Percentiles rank a stretch among this genome's conserved stretches.
These are phyloP conservation scores for Omphaloscelis lunosa DNA, from an alignment of 2,888 invertebrate genomes.

Conservation along the genomic window DNA sequence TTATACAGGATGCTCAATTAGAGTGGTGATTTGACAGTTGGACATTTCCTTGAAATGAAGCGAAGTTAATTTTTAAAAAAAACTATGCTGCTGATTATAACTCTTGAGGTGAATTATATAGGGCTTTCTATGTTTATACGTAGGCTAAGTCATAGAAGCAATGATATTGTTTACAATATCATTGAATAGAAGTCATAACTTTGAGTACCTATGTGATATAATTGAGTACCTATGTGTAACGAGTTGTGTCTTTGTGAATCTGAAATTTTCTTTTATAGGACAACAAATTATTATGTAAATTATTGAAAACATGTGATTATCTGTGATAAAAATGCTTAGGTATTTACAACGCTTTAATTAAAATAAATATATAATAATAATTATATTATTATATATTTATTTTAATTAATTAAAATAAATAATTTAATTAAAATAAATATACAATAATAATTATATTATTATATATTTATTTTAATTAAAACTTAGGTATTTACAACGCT, in stretches of 20 bases:
- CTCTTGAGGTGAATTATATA: constrained; percentile 19
- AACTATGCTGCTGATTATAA: constrained; percentile 6
- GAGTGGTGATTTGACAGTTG: constrained; percentile 20
- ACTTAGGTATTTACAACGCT: no score
- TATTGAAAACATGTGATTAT: constrained; percentile 26
- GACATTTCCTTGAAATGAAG: constrained; percentile 22
- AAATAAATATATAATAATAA: no score
- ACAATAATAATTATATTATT: no score
- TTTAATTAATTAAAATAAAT: no score
- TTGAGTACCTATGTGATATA: constrained; percentile 11
- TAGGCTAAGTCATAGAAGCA: constrained; percentile 16
- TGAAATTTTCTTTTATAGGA: constrained; percentile 18
- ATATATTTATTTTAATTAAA: no score
- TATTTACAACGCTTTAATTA: constrained; percentile 8
- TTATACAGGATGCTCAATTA: constrained; percentile 23
- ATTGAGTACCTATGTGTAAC: no score
- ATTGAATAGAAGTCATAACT: constrained; percentile 17
- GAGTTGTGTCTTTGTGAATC: constrained; percentile 15
- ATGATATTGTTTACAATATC: constrained; percentile 19
- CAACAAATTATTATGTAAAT: constrained; percentile 26
- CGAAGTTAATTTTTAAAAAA: constrained; percentile 3
- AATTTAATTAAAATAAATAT: no score
- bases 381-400: no score
- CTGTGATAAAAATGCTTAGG: constrained; percentile 32
- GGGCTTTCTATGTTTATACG: constrained; percentile 13